These are phyloP conservation scores for Pocillopora grandis DNA, from an alignment of 92 coral and sea anemone genomes.

Conservation along the genomic window DNA sequence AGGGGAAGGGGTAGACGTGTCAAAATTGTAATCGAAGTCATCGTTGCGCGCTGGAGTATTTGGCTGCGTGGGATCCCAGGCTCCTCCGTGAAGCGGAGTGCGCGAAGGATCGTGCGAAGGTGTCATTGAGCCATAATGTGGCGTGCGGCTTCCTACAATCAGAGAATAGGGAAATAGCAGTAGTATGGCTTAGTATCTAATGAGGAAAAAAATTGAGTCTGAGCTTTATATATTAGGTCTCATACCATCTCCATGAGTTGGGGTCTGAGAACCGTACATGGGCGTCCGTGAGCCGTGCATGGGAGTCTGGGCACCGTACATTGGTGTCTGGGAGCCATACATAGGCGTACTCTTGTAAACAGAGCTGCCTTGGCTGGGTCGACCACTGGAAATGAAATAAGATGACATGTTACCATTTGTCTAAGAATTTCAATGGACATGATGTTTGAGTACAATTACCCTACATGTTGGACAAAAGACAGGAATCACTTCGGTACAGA, in stretches of 20 bases:
- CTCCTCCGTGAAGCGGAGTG: constrained; percentile 99
- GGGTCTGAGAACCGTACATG: constrained; percentile 99
- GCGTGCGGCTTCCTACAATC: constrained; percentile 91
- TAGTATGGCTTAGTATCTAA: neutral
- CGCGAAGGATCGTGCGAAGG: constrained; percentile 99
- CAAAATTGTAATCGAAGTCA: constrained; percentile 94
- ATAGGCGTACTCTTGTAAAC: constrained; percentile 83
- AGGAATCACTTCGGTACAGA: too few relatives aligned
- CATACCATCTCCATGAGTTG: constrained; percentile 97
- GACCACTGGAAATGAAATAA: constrained; percentile 63
- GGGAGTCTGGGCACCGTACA: constrained; percentile 99
- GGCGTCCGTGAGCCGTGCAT: constrained; percentile 98
- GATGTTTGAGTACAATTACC: too few relatives aligned
- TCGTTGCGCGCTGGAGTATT: constrained; percentile 96
- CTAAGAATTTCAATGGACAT: neutral
- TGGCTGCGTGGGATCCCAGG: constrained; percentile 99
- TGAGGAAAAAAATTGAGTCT: neutral
- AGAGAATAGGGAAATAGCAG: neutral
- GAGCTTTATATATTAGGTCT: constrained; percentile 15
- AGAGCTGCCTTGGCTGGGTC: constrained; percentile 82
- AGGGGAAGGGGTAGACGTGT: constrained; percentile 96
- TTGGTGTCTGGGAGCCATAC: constrained; percentile 98
- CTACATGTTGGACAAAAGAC: too few relatives aligned
- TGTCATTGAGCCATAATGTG: constrained; percentile 99
- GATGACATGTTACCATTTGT: neutral